Evolutionary conservation across 2,888 invertebrate species (phyloP).

Genomic region (Allacma fusca): DNA sequence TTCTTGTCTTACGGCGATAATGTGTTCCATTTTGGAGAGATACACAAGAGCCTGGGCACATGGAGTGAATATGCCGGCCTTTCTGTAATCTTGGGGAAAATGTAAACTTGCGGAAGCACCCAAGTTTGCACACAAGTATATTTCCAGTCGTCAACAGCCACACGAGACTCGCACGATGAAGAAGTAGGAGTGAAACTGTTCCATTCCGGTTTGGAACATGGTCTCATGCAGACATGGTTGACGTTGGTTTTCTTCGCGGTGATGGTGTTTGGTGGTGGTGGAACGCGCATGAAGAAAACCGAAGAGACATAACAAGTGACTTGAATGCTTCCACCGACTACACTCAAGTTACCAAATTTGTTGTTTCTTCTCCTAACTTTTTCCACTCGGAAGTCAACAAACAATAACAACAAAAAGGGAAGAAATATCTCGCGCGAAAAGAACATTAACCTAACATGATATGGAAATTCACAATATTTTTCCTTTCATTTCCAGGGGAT

Average conservation of each 20-base stretch:
- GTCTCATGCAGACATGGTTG: constrained; percentile 1
- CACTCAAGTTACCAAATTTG: background rate
- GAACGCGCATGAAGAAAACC: constrained; percentile 36
- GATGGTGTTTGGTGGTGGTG: constrained; percentile 14
- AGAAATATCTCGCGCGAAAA: constrained; percentile 3
- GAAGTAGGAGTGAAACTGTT: constrained; percentile 30
- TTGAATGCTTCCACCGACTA: background rate
- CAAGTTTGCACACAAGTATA: constrained; percentile 1
- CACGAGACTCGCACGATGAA: constrained; percentile 22
- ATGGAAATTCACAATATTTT: constrained; percentile 1
- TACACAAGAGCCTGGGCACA: too few species aligned
- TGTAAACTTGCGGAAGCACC: background rate
- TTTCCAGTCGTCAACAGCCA: background rate
- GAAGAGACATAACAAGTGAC: constrained; percentile 19
- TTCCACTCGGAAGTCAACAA: background rate
- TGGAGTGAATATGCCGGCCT: background rate
- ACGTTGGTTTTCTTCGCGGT: background rate
- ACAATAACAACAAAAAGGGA: constrained; percentile 11
- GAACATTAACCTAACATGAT: constrained; percentile 16
- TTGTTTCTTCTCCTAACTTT: constrained; percentile 14
- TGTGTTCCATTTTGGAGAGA: background rate
- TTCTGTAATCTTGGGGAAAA: background rate
- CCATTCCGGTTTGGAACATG: constrained; percentile 21
- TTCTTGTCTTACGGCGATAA: background rate
- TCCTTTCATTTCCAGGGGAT: too few species aligned